Base-by-base conservation (phyloP, 2,888 invertebrate species). In the Caenorhabditis japonica region DNA sequence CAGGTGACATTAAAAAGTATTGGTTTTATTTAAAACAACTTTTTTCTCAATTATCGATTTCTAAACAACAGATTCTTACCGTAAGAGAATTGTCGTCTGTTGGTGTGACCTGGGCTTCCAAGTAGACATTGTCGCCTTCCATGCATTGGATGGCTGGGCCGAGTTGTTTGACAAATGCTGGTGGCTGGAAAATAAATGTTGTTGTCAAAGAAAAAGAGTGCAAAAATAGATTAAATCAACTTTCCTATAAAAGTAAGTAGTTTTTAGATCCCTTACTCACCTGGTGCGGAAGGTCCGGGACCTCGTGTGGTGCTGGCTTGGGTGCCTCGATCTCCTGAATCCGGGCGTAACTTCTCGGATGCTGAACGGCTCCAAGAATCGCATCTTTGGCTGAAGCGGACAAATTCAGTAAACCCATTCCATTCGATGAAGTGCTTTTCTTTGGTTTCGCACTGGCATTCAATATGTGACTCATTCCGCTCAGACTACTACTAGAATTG, bases 71-170 rank as follows among this genome's bases (percentile, higher is more conserved):
- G 36, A 53, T 23, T 38, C 74, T 51, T 30, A 84, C 84, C 21
- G 84, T 84, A 21, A 85, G 56, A 10, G 83, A 74, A 47, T 85
- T 85, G 79, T 90, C 90, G 59, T 89, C 89, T 58, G 89, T 85
- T 17, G 90, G 90, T 3, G 88, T 84, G 30, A 89, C 85, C 52
- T 88, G 88, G 62, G 89, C 89, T 80, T 90, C 90, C 76, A 90
- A 88, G 80, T 89, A 89, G 25, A 89, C 88, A 13, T 88, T 85
- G 69, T 90, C 89, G 59, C 88, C 88, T 79, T 90, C 90, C 66
- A 84, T 85, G 38, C 89, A 85, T 19, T 84, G 78, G 23, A 76
- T 62, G 10, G 73, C 77, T 36, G 80, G 76, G 36, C 81, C 82
- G 34, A 86, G 66, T 23, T 80, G 83, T 51, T 84, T 84, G 21